phyloP scores from a whole-genome alignment of 1,140 invertebrate genomes.

The Sitobion miscanthi region DNA sequence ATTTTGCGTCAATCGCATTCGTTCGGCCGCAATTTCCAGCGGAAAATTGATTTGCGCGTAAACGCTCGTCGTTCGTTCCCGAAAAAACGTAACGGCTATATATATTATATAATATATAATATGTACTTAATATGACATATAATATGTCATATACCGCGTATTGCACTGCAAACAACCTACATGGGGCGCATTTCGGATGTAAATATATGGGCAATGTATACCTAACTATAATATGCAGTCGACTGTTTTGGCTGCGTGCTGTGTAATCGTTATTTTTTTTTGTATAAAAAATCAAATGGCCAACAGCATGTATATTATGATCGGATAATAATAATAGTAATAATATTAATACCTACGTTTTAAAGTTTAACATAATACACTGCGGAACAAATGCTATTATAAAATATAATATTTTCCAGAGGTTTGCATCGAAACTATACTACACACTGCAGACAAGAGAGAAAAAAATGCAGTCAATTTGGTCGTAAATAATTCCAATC shows the following conservation, averaged over 20 bases:
- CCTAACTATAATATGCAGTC: not conserved
- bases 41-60: not conserved
- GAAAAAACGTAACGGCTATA: not conserved
- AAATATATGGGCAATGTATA: not conserved
- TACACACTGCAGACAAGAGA: not conserved
- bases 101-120: not conserved
- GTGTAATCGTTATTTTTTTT: not conserved
- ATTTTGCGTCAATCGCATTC: not conserved
- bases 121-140: too few species aligned
- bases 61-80: not conserved
- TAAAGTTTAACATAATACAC: not conserved
- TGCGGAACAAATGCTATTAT: slow-evolving; percentile 15
- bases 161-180: not conserved
- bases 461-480: slow-evolving; percentile 18
- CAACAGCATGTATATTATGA: not conserved
- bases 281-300: not conserved
- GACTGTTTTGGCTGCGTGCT: not conserved
- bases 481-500: slow-evolving; percentile 28
- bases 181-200: not conserved
- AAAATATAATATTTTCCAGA: slow-evolving; percentile 17
- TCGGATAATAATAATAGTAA: not conserved
- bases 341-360: not conserved
- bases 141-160: not conserved
- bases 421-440: not conserved
- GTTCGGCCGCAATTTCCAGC: not conserved